Base-by-base conservation (phyloP, 2,888 invertebrate species). In the Halocaridina rubra region DNA sequence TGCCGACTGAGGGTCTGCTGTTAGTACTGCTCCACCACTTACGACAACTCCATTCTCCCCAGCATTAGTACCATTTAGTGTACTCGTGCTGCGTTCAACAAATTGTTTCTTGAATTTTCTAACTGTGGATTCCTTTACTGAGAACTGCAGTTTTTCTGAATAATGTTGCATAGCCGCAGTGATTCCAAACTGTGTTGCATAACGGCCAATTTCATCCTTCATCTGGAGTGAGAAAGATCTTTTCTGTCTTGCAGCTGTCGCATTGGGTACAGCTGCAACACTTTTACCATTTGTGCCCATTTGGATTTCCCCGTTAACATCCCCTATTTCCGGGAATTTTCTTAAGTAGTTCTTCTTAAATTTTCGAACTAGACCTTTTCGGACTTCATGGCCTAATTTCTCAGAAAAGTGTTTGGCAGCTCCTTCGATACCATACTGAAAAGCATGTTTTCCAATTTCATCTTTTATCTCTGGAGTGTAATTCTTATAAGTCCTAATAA, bases 361-460 rank as follows among this genome's bases (percentile, higher is more conserved):
- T 78, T 89, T 89, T 29, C 88, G 79, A 22, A 90, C 88, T 5
- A 89, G 72, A 16, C 89, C 88, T 32, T 87, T 84, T 27, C 89
- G 85, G 1, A 90, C 79, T 19, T 89, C 88, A 8, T 84, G 82
- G 13, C 89, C 89, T 19, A 90, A 81, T 61, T 88, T 88, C 30
- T 81, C 86, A 10, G 88, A 86, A 86, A 88, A 90, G 81, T 89
- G 88, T 46, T 84, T 84, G 16, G 88, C 85, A n/a, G 89, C 89
- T 22, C 86, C 88, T 22, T 89, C 89, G 8, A 89, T 71, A 8
- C 90, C 89, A 80, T 87, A 85, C 30, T 88, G 86, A 29, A 84
- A 81, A 33, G 89, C 89, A 88, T 84, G 89, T 29, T 87, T 82
- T 7, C 90, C 90, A 39, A 90, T 89, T 71, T 90, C 89, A 64